Conservation (phyloP, 2,888 invertebrate species). For the Drosophila vallismaia region DNA sequence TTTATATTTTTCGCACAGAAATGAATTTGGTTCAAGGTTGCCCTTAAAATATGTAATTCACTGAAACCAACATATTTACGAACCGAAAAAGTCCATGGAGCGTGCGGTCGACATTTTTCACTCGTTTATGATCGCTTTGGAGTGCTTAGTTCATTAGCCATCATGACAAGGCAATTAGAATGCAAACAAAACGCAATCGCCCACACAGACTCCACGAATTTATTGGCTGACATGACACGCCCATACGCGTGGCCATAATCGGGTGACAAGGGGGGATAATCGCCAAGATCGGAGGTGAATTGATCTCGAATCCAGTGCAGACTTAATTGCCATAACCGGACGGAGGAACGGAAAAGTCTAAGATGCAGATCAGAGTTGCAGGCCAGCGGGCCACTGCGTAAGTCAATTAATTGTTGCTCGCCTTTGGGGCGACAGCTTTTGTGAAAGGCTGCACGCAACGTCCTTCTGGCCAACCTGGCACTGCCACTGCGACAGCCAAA, state of each 20-base stretch:
- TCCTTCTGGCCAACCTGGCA: conserved; percentile 61
- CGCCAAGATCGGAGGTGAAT: conserved; percentile 3
- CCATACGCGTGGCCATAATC: conserved; percentile 38
- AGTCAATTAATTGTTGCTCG: conserved; percentile 75
- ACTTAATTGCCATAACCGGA: conserved; percentile 56
- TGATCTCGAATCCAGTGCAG: conserved; percentile 28
- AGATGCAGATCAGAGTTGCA: conserved; percentile 40
- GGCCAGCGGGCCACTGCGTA: conserved; percentile 54
- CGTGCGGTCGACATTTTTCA: conserved; percentile 14
- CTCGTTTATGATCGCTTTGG: conserved; percentile 41
- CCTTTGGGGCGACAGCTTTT: conserved; percentile 73
- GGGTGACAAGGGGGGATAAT: conserved; percentile 1
- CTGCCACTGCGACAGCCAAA: conserved; percentile 28
- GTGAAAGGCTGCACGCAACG: conserved; percentile 74
- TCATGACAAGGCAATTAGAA: conserved; percentile 65
- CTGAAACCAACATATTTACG: conserved; percentile 30
- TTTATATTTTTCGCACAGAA: conserved; percentile 34
- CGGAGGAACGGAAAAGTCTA: conserved; percentile 15
- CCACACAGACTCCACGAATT: conserved; percentile 55
- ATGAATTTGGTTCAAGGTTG: conserved; percentile 60
- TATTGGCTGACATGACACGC: conserved; percentile 47
- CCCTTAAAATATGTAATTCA: conserved; percentile 19
- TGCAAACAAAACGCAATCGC: conserved; percentile 56
- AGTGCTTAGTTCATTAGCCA: conserved; percentile 40
- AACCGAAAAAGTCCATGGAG: conserved; percentile 23